Base-by-base conservation (phyloP, 2,888 invertebrate species). In the Apamea epomidion region DNA sequence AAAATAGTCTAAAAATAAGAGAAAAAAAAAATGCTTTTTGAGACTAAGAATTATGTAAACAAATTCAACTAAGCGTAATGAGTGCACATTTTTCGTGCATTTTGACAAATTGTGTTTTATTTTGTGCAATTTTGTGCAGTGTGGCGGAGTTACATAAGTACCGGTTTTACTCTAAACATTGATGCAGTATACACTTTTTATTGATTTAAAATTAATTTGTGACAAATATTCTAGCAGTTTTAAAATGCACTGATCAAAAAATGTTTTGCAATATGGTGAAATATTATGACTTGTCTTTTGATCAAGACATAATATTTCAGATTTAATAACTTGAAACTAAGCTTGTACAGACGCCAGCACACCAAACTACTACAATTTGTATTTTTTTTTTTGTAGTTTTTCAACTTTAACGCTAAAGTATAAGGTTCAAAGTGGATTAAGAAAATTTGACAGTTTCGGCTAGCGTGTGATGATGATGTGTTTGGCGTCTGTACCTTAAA, bases 1-100 rank as follows among this genome's bases (percentile, higher is more conserved):
- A 76, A 85, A 80, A 76, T 25, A n/a, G 42, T 76, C 75, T 73
- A 74, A 83, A 78, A 71, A 18, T 82, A 58, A 70, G 71, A 72
- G 18, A 60, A 37, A 73, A 78, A 76, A 75, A 2, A 84, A 87
- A 88, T 86, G 86, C 76, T n/a, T 86, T 79, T 79, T 69, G 78
- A 82, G 80, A 82, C 78, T 68, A 69, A 65, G n/a, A 37, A 51
- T 70, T 68, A 72, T n/a, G 51, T 54, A 48, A 85, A 81, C 48
- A 84, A 85, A 85, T 70, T 82, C 73, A 73, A 12, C 65, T 85
- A 86, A 86, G 82, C 62, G 71, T 74, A 84, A 74, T 72, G 68
- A 82, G 64, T 76, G 82, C 85, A 85, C 85, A 81, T 12, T 5
- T 60, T 74, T 71, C 67, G 85, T 85, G 84, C 78, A 84, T 12